Percentiles rank a stretch among this genome's conserved stretches.
These are phyloP conservation scores for Ophraella communa DNA, from an alignment of 2,888 invertebrate species.

Conservation along the genomic window DNA sequence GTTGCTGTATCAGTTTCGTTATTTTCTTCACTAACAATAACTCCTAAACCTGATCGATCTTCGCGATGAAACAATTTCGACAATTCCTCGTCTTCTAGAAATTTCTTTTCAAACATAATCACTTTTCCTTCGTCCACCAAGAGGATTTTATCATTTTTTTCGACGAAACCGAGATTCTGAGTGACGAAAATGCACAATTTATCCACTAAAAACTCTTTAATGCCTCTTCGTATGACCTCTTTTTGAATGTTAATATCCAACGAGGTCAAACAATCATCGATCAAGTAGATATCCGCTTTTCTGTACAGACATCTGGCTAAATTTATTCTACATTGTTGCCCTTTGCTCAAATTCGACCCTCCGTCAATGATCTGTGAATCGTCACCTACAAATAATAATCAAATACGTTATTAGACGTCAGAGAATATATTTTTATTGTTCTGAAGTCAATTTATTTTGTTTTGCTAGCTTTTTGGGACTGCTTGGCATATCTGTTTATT, in stretches of 20 bases:
- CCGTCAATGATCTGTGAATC: conserved; percentile 78
- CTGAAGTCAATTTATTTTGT: too few species aligned
- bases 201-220: conserved; percentile 40
- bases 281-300: conserved; percentile 75
- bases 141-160: conserved; percentile 35
- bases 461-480: too few species aligned
- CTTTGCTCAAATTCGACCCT: conserved; percentile 79
- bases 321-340: conserved; percentile 80
- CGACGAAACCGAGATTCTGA: conserved; percentile 36
- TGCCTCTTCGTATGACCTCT: conserved; percentile 71
- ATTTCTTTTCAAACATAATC: conserved; percentile 15
- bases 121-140: conserved; percentile 37
- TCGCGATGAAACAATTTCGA: too few species aligned
- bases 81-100: conserved; percentile 24
- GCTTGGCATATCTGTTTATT: too few species aligned
- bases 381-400: conserved; percentile 65
- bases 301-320: conserved; percentile 77
- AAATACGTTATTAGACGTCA: background rate
- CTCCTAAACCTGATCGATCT: background rate
- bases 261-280: conserved; percentile 83
- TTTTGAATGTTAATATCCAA: conserved; percentile 77
- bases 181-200: conserved; percentile 44
- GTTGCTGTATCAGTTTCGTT: background rate
- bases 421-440: too few species aligned
- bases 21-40: background rate